Percentiles rank a stretch among this genome's conserved stretches.
Evolutionary conservation across 2,888 invertebrate genomes (phyloP).

Genomic region (Machimus rusticus): DNA sequence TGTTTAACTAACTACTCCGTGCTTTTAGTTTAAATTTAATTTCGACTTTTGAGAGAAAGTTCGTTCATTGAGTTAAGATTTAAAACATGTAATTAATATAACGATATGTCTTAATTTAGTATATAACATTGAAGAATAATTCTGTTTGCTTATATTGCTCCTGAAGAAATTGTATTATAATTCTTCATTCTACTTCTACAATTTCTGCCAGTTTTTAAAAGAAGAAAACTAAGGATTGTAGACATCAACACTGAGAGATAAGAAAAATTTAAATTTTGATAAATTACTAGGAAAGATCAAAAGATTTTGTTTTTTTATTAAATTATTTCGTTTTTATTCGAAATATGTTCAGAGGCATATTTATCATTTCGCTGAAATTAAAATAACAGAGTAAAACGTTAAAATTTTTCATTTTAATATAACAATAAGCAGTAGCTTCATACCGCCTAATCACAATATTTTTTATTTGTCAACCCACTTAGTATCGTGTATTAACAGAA

Average conservation of each 20-base stretch:
- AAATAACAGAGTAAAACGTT: not conserved
- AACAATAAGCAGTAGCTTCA: not conserved
- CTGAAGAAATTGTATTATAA: too few species aligned
- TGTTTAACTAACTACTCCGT: not conserved
- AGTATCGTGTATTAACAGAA: not conserved
- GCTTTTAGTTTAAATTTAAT: not conserved
- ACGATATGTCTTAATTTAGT: too few species aligned
- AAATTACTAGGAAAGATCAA: not conserved
- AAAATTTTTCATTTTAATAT: not conserved
- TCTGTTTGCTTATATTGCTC: too few species aligned
- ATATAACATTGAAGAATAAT: too few species aligned
- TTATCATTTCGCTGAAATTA: constrained; percentile 3
- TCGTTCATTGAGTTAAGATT: not conserved
- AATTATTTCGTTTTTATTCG: not conserved
- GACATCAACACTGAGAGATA: too few species aligned
- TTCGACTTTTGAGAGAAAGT: not conserved
- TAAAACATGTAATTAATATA: not conserved
- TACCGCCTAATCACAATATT: constrained; percentile 4
- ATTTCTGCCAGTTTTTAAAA: too few species aligned
- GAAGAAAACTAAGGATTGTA: too few species aligned
- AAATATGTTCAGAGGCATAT: not conserved
- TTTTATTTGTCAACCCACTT: not conserved
- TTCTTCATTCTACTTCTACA: too few species aligned
- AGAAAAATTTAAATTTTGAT: too few species aligned
- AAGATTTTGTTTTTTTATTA: not conserved